A percentile compares a stretch with the other conserved stretches of the same genome.
phyloP scores from a whole-genome alignment of 92 coral and sea anemone species.

The Isaurus tuberculatus region DNA sequence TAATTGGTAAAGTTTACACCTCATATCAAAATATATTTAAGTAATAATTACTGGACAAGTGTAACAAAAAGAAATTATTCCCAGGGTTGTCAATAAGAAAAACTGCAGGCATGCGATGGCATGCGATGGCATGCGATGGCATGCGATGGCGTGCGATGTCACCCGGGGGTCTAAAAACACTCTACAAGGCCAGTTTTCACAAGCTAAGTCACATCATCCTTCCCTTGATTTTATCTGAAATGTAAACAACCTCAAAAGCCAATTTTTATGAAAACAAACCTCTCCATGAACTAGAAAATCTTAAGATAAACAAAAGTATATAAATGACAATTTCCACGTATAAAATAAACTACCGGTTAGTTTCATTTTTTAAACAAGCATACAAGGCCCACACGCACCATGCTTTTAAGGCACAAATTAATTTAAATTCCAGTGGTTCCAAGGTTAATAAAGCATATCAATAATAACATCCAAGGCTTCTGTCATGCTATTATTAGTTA shows the following conservation, averaged over 20 bases:
- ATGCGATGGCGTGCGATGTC: background rate
- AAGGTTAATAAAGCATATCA: constrained; percentile 17
- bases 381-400: background rate
- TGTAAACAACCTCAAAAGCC: constrained; percentile 15
- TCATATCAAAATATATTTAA: too few relatives aligned
- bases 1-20: too few relatives aligned
- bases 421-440: constrained; percentile 16
- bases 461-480: constrained; percentile 16
- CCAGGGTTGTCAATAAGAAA: background rate
- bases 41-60: too few relatives aligned
- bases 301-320: constrained; percentile 16
- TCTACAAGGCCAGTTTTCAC: constrained; percentile 19
- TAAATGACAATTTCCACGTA: constrained; percentile 17
- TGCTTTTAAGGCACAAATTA: constrained; percentile 18
- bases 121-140: too few relatives aligned
- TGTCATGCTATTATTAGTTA: constrained; percentile 29
- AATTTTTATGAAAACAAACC: constrained; percentile 20
- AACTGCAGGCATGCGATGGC: background rate
- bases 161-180: background rate
- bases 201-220: background rate
- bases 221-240: constrained; percentile 14
- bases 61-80: too few relatives aligned
- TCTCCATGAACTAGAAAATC: constrained; percentile 18
- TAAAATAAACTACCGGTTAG: constrained; percentile 4
- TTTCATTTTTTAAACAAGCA: background rate